Evolutionary conservation across 2,797 vertebrate genomes (phyloP).

Genomic region (Micrastur ruficollis): DNA sequence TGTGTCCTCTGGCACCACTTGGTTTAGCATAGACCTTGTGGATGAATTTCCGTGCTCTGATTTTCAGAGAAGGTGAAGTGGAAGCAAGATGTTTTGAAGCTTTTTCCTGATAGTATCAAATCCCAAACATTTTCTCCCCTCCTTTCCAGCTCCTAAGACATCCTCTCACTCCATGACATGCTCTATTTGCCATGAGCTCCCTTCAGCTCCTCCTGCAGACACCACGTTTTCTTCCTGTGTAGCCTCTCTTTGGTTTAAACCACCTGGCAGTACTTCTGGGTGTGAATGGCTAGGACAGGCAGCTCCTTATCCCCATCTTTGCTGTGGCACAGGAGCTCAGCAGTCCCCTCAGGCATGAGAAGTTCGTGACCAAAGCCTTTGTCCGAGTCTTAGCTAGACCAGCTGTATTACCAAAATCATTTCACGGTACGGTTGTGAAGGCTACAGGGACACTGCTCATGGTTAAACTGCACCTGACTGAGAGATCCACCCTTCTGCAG

Average conservation of each 20-base stretch:
- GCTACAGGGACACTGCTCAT: not conserved
- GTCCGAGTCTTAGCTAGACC: not conserved
- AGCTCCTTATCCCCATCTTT: not conserved
- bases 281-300: not conserved
- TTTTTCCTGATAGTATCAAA: not conserved
- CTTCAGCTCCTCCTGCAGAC: not conserved
- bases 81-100: not conserved
- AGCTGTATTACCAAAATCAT: too few relatives aligned
- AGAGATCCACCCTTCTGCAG: not conserved
- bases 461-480: not conserved
- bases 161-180: not conserved
- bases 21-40: not conserved
- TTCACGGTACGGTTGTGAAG: not conserved
- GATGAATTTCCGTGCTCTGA: not conserved
- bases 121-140: not conserved
- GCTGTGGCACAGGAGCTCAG: not conserved
- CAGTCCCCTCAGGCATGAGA: not conserved
- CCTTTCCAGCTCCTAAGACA: not conserved
- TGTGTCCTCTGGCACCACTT: not conserved
- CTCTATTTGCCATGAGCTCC: not conserved
- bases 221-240: not conserved
- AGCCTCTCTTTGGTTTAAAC: not conserved
- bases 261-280: not conserved
- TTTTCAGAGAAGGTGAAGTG: not conserved
- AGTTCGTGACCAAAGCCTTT: not conserved